phyloP scores from a whole-genome alignment of 2,888 invertebrate species.

The Drosophila maculinotata region DNA sequence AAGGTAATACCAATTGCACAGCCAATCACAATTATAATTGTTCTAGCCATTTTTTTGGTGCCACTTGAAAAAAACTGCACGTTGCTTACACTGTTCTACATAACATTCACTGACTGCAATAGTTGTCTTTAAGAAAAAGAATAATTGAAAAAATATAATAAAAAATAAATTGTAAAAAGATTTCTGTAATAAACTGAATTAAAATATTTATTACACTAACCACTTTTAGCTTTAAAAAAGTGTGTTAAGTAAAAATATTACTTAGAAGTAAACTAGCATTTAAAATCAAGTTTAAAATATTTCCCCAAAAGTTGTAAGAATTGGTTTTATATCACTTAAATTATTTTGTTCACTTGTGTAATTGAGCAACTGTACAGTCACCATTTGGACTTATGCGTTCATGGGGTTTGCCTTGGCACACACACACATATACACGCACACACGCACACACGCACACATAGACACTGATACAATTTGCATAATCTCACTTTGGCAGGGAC shows the following conservation, averaged over 20 bases:
- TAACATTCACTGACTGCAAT: neutral
- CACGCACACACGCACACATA: neutral
- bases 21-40: slow-evolving; percentile 57
- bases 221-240: too few relatives aligned
- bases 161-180: neutral
- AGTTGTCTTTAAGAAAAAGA: neutral
- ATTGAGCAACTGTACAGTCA: slow-evolving; percentile 48
- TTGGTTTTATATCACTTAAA: slow-evolving; percentile 1
- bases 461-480: slow-evolving; percentile 62
- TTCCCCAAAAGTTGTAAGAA: neutral
- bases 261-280: too few relatives aligned
- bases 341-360: slow-evolving; percentile 43
- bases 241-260: too few relatives aligned
- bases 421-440: neutral
- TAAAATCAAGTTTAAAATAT: neutral
- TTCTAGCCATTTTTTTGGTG: slow-evolving; percentile 53
- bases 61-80: slow-evolving; percentile 17
- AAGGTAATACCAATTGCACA: slow-evolving; percentile 41
- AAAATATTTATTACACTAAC: too few relatives aligned
- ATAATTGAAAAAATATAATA: neutral
- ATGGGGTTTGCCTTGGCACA: slow-evolving; percentile 11
- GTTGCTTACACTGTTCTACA: slow-evolving; percentile 28
- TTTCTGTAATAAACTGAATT: too few relatives aligned
- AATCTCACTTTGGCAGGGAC: slow-evolving; percentile 60
- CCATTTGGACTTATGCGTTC: slow-evolving; percentile 20